phyloP scores from a whole-genome alignment of 1,140 invertebrate genomes.

The Trichonephila clavata region DNA sequence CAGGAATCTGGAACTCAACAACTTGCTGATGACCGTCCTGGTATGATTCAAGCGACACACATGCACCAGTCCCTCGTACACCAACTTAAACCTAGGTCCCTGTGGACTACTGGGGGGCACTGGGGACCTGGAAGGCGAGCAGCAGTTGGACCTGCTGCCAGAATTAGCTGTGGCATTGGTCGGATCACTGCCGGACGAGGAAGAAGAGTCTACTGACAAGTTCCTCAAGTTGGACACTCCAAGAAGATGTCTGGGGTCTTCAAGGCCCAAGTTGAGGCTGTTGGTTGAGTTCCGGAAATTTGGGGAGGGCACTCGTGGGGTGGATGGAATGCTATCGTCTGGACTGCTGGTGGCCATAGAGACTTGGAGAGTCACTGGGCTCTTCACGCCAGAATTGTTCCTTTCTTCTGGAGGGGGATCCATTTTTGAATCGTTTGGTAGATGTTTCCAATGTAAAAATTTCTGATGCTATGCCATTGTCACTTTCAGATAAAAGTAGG shows the following conservation, averaged over 20 bases:
- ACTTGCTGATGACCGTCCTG: slow-evolving; percentile 90
- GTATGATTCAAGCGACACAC: slow-evolving; percentile 91
- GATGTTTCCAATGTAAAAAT: background rate
- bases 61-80: slow-evolving; percentile 88
- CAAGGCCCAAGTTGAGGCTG: slow-evolving; percentile 30
- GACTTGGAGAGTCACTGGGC: slow-evolving; percentile 29
- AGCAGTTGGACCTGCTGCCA: slow-evolving; percentile 52
- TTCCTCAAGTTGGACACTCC: slow-evolving; percentile 35
- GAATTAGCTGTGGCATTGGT: background rate
- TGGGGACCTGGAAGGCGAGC: slow-evolving; percentile 22
- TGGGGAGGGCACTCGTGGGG: slow-evolving; percentile 21
- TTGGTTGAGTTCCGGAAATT: slow-evolving; percentile 31
- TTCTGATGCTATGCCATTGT: background rate
- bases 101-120: slow-evolving; percentile 80
- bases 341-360: slow-evolving; percentile 50
- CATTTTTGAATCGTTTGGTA: background rate
- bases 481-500: background rate
- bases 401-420: slow-evolving; percentile 4
- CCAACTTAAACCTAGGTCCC: slow-evolving; percentile 88
- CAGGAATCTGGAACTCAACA: slow-evolving; percentile 90
- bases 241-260: slow-evolving; percentile 9
- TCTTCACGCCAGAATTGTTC: slow-evolving; percentile 36
- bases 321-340: slow-evolving; percentile 39
- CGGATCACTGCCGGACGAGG: slow-evolving; percentile 51
- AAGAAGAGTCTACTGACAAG: slow-evolving; percentile 52